A percentile compares a stretch with the other conserved stretches of the same genome.
Conservation (phyloP, 2,113 vertebrate genomes). For the Tachuris rubrigastra region DNA sequence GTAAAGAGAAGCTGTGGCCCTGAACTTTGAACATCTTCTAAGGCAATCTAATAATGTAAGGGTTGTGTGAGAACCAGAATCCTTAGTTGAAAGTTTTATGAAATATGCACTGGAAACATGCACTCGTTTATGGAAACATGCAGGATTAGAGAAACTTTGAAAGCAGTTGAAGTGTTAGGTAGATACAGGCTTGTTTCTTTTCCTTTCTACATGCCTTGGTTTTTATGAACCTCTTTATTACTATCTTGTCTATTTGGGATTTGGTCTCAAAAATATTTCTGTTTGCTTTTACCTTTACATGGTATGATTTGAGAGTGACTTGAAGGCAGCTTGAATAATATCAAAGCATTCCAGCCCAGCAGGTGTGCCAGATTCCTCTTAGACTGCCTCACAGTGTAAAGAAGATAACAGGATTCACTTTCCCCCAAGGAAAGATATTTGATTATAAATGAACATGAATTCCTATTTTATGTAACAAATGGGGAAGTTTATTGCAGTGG, state of each 20-base stretch:
- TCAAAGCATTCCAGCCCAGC: slow-evolving; percentile 4
- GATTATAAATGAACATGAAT: neutral
- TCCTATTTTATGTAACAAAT: neutral
- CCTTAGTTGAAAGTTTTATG: neutral
- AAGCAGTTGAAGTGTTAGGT: neutral
- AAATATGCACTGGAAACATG: neutral
- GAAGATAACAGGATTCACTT: neutral
- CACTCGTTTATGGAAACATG: neutral
- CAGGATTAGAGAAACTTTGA: neutral
- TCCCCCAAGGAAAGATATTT: neutral
- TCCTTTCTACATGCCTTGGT: neutral
- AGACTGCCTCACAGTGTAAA: neutral
- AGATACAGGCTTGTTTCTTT: neutral
- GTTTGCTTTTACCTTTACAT: neutral
- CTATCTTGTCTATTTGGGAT: neutral
- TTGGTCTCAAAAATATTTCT: neutral
- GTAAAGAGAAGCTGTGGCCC: neutral
- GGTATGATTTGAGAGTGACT: neutral
- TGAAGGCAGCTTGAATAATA: neutral
- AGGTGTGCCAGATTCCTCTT: neutral
- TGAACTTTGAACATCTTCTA: neutral
- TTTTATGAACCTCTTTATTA: neutral
- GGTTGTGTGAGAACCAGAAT: neutral
- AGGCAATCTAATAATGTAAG: neutral
- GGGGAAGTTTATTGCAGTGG: neutral